These are phyloP conservation scores for Ochropleura plecta DNA, from an alignment of 2,888 invertebrate genomes.

Conservation along the genomic window DNA sequence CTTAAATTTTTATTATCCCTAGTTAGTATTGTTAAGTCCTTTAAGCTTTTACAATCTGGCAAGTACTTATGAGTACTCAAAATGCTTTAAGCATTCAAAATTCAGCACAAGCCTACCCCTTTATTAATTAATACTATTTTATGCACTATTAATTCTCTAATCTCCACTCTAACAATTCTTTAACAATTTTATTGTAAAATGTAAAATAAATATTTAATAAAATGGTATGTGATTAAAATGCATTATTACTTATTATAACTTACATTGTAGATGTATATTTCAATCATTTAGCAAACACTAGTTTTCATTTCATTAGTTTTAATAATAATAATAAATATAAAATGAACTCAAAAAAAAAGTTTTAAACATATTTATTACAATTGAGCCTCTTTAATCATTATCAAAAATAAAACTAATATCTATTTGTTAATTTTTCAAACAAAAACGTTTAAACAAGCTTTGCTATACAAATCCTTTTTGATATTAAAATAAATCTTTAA, in stretches of 20 bases:
- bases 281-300: neutral
- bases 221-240: no score
- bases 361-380: neutral
- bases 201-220: no score
- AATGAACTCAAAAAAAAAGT: neutral
- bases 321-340: neutral
- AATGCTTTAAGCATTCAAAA: conserved; percentile 9
- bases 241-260: neutral
- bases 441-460: neutral
- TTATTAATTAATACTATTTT: neutral
- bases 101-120: neutral
- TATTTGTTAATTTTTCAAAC: neutral
- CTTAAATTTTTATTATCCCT: neutral
- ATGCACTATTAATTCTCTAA: neutral
- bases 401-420: neutral
- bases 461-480: neutral
- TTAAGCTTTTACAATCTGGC: conserved; percentile 4
- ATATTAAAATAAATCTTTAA: neutral
- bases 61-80: neutral
- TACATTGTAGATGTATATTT: neutral
- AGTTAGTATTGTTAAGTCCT: neutral
- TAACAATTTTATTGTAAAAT: neutral
- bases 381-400: neutral
- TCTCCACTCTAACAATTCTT: neutral
- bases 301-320: no score